Base-by-base conservation (phyloP, 2,888 invertebrate genomes). In the Coelogynopora nodosa region DNA sequence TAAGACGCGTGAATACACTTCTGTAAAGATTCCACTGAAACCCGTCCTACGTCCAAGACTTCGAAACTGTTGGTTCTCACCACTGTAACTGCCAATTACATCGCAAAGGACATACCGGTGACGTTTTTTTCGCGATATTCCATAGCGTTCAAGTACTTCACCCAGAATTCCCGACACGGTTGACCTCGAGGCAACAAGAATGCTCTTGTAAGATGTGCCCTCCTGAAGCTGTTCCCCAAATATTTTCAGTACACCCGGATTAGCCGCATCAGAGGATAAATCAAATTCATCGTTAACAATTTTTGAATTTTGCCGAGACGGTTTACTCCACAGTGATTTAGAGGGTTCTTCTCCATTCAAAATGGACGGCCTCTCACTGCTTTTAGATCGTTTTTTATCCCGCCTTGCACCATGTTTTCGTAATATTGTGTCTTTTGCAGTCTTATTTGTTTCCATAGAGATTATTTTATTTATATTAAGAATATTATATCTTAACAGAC, bases 161-260 rank as follows among this genome's bases (percentile, higher is more conserved):
- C 90, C 90, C 30, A 90, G 89, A 18, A 91, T 88, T 86, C 90
- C 90, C 82, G 88, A 88, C 10, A 90, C 90, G 5, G 90, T 90
- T 31, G 90, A 90, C 29, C 90, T 88, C 29, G 89, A 89, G 0
- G 90, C 89, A 1, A 90, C 90, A 26, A 91, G 87, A 10, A 91
- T 90, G 87, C 90, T 90, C 88, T 91, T 91, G 88, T 91, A 91
- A 83, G 90, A 89, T 2, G 90, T 90, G 10, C 90, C 91, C 0
- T 89, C 90, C 80, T 89, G 86, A 30, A 91, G 88, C 13, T 90
- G 89, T 82, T 90, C 90, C 13, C 91, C 91, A n/a, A 85, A 85
- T 13, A 85, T 82, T 28, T 85, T 85, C 27, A 85, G 28, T 23
- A 67, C 81, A 18, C 85, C 85, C 0, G 85, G 85, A 84, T 80